These are phyloP conservation scores for Hoplodrina blanda DNA, from an alignment of 2,888 invertebrate genomes.

Conservation along the genomic window DNA sequence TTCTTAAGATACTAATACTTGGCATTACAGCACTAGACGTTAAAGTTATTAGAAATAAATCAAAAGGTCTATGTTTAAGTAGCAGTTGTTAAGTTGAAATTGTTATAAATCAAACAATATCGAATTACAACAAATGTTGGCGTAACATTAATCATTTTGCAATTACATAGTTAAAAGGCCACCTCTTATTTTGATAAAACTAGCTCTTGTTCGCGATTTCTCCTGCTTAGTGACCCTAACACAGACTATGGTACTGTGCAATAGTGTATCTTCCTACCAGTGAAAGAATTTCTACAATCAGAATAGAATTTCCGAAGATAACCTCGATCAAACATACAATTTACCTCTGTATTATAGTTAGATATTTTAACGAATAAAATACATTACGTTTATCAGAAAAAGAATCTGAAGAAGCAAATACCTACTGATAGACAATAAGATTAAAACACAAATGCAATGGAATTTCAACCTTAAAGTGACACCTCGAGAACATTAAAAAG, in stretches of 20 bases:
- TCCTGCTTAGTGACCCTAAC: no score
- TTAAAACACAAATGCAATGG: not conserved
- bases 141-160: constrained; percentile 42
- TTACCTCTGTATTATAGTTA: no score
- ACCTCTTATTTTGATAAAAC: constrained; percentile 4
- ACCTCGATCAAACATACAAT: no score
- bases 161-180: constrained; percentile 19
- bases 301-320: no score
- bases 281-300: no score
- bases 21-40: constrained; percentile 33
- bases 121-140: constrained; percentile 44
- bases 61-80: constrained; percentile 44
- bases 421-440: not conserved
- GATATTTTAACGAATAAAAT: not conserved
- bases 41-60: constrained; percentile 53
- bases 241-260: no score
- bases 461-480: constrained; percentile 8
- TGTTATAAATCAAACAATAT: constrained; percentile 50
- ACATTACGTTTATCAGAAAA: no score
- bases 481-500: not conserved
- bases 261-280: no score
- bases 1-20: constrained; percentile 15
- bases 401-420: no score
- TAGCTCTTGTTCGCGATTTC: no score
- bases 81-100: constrained; percentile 43